Base-by-base conservation (phyloP, 53 echinoderm and acorn worm genomes). In the Patiria pectinifera region DNA sequence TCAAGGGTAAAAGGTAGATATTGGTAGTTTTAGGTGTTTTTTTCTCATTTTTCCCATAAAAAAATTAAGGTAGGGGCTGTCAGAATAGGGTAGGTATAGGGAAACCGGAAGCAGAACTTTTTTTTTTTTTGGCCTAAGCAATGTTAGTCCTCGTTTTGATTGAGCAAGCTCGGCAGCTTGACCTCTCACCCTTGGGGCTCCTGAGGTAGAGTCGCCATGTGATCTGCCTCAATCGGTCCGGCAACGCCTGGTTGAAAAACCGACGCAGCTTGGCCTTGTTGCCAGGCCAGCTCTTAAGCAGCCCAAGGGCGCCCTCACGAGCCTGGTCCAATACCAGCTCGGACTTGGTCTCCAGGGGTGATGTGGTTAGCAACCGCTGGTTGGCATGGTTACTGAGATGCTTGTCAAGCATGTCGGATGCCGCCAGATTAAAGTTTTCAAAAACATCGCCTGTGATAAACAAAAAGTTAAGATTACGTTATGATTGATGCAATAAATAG, bases 221-320 rank as follows among this genome's bases (percentile, higher is more conserved):
- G 2, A 97, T 85, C 74, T 95, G 92, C 48, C 99, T 83, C 2
- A 98, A 87, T 62, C 94, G 87, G 25, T 89, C 71, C 14, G 97
- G 95, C 72, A 98, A 80, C 6, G 84, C 69, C 80, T 91, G 95
- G 91, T 98, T 98, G 83, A 98, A 94, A 71, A 95, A 96, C 83
- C 89, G 82, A 43, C 95, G 95, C 2, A 98, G 86, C 72, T 96
- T 98, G 86, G 83, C 86, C 81, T 96, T 98, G 76, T 95, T 85
- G 12, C 95, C 96, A 2, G 99, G 99, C 99, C 99, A 98, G 86
- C 93, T 92, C 49, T 93, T 89, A 13, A 98, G 89, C 18, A 98
- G 93, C 6, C 89, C 92, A 48, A 95, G 85, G 24, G 95, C 86
- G n/a, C 95, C 96, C 87, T 95, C 96, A 59, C 95, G 86, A 13